phyloP scores from a whole-genome alignment of 2,888 invertebrate species.

The Volucella zonaria region DNA sequence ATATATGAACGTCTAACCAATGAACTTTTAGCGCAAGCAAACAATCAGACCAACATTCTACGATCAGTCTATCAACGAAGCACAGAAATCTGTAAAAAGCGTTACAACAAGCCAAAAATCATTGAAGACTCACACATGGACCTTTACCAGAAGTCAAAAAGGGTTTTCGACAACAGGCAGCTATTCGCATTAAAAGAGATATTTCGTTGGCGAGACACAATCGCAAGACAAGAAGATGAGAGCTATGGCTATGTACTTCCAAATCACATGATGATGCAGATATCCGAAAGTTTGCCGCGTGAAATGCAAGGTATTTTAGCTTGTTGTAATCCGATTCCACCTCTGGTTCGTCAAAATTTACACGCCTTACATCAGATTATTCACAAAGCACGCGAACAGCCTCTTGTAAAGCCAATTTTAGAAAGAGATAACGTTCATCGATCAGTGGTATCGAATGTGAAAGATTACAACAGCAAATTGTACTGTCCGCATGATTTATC shows the following conservation, averaged over 20 bases:
- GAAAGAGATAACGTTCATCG: constrained; percentile 75
- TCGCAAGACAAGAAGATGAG: constrained; percentile 94
- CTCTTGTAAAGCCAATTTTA: constrained; percentile 85
- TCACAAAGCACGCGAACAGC: constrained; percentile 87
- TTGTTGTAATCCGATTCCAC: constrained; percentile 96
- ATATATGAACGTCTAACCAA: constrained; percentile 91
- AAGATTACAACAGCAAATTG: constrained; percentile 84
- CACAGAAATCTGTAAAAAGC: constrained; percentile 89
- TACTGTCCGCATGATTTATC: constrained; percentile 86
- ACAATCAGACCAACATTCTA: constrained; percentile 87
- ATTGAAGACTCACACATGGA: constrained; percentile 88
- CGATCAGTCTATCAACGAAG: constrained; percentile 89
- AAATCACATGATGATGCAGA: constrained; percentile 96
- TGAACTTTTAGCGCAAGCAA: constrained; percentile 87
- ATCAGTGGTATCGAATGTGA: constrained; percentile 68
- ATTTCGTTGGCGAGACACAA: constrained; percentile 93
- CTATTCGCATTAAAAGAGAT: constrained; percentile 91
- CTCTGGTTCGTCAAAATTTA: constrained; percentile 84
- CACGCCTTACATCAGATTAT: constrained; percentile 87
- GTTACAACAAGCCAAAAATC: constrained; percentile 90
- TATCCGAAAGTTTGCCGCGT: constrained; percentile 93
- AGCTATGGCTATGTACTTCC: constrained; percentile 96
- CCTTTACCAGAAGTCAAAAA: constrained; percentile 90
- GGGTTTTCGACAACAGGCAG: constrained; percentile 92
- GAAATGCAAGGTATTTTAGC: constrained; percentile 96